These are phyloP conservation scores for Platyscapa corneri DNA, from an alignment of 1,140 invertebrate genomes.

Conservation along the genomic window DNA sequence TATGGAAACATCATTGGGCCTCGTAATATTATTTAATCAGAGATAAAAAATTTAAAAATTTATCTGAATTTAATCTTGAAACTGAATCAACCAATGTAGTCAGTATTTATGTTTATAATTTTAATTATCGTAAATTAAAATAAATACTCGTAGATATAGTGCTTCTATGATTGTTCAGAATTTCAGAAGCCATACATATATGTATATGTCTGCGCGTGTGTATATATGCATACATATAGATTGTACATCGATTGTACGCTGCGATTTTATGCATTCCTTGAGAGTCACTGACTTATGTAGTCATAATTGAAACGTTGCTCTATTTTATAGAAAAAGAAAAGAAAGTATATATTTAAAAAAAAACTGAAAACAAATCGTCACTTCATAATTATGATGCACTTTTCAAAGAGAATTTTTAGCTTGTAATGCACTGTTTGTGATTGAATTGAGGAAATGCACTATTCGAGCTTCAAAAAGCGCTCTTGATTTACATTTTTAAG, in stretches of 20 bases:
- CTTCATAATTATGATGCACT: constrained; percentile 27
- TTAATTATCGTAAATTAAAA: not conserved
- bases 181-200: constrained; percentile 10
- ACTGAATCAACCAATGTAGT: too few relatives aligned
- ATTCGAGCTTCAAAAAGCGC: not conserved
- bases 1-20: too few relatives aligned
- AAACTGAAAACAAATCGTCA: constrained; percentile 5
- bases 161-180: not conserved
- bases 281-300: constrained; percentile 40
- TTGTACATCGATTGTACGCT: constrained; percentile 39
- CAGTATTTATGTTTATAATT: too few relatives aligned
- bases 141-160: constrained; percentile 22
- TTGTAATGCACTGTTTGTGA: constrained; percentile 44
- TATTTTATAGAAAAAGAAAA: constrained; percentile 48
- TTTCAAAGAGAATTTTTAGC: constrained; percentile 36
- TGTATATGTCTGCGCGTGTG: not conserved
- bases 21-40: too few relatives aligned
- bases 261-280: constrained; percentile 33
- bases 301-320: constrained; percentile 27
- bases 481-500: constrained; percentile 21
- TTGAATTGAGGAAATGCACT: constrained; percentile 37
- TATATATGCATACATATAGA: not conserved
- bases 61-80: too few relatives aligned
- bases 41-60: too few relatives aligned
- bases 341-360: constrained; percentile 37